These are phyloP conservation scores for Sarcophaga carnaria DNA, from an alignment of 2,888 invertebrate genomes.

Conservation along the genomic window DNA sequence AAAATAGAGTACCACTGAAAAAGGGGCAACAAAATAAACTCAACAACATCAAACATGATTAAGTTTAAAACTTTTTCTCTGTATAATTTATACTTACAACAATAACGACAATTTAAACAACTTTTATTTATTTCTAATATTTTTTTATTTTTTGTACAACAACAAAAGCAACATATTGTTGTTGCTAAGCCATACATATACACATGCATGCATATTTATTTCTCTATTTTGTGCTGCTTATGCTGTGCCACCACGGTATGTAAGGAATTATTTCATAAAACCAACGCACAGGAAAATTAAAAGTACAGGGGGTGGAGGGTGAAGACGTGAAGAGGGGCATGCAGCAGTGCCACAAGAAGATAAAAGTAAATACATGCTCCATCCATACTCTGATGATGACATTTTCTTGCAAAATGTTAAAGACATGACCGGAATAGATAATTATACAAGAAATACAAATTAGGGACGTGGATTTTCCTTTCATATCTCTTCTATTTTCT, in stretches of 20 bases:
- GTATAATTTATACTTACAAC: background rate
- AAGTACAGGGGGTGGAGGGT: no score
- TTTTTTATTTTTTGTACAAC: background rate
- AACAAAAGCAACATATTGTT: conserved; percentile 47
- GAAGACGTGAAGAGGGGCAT: background rate
- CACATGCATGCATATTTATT: no score
- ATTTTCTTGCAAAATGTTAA: conserved; percentile 73
- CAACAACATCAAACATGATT: conserved; percentile 37
- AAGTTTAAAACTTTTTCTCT: conserved; percentile 28
- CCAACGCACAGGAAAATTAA: no score
- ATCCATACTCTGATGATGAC: conserved; percentile 72
- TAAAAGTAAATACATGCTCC: conserved; percentile 34
- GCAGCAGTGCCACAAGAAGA: background rate
- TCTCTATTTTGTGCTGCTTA: no score
- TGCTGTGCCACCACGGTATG: background rate
- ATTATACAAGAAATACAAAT: conserved; percentile 69
- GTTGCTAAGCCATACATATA: conserved; percentile 10
- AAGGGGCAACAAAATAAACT: no score
- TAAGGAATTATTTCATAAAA: conserved; percentile 25
- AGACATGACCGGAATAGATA: conserved; percentile 78
- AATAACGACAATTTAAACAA: background rate
- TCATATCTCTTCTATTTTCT: no score
- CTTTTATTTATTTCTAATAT: no score
- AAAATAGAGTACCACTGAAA: no score
- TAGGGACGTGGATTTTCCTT: conserved; percentile 26